phyloP scores from a whole-genome alignment of 2,888 invertebrate species.

The Meteorus colon region DNA sequence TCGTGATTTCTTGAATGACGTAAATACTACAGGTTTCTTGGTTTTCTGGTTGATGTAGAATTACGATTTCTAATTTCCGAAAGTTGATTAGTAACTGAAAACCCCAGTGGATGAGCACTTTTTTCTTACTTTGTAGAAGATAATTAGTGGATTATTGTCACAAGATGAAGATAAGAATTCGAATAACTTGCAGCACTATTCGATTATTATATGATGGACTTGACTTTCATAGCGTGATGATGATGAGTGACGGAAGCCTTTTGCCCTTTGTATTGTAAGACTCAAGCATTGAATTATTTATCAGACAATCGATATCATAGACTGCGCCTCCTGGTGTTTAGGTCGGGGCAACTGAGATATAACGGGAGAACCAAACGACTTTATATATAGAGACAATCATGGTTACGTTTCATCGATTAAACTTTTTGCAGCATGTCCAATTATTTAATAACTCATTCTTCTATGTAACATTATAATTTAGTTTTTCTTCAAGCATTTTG shows the following conservation, averaged over 20 bases:
- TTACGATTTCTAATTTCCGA: constrained; percentile 12
- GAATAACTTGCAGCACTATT: background rate
- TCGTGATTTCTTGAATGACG: constrained; percentile 10
- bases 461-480: background rate
- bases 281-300: constrained; percentile 65
- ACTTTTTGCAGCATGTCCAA: constrained; percentile 20
- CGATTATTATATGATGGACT: constrained; percentile 3
- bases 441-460: background rate
- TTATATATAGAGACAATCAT: background rate
- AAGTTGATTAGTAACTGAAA: background rate
- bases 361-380: too few relatives aligned
- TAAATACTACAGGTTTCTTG: constrained; percentile 12
- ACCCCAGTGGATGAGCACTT: too few relatives aligned
- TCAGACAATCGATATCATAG: constrained; percentile 64
- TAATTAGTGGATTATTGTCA: background rate
- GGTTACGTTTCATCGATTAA: constrained; percentile 32
- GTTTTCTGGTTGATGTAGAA: background rate
- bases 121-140: too few relatives aligned
- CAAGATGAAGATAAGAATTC: background rate
- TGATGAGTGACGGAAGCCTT: constrained; percentile 32
- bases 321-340: constrained; percentile 51
- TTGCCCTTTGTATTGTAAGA: constrained; percentile 37
- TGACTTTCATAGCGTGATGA: constrained; percentile 20
- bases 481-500: background rate
- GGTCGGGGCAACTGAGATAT: background rate